Base-by-base conservation (phyloP, 1,140 invertebrate species). In the Homalodisca vitripennis region DNA sequence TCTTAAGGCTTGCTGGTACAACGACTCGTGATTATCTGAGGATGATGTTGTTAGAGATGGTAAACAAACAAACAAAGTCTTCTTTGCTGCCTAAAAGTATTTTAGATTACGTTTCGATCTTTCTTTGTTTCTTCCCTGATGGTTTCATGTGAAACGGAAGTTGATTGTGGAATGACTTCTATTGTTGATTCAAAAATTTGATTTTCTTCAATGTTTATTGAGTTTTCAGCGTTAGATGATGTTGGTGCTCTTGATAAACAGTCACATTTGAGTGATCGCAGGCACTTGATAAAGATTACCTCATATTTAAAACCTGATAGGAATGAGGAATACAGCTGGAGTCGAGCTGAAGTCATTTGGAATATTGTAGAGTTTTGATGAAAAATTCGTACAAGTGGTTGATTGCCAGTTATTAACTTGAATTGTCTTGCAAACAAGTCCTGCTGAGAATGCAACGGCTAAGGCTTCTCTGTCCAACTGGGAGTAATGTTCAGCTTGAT, bases 391-490 rank as follows among this genome's bases (percentile, higher is more conserved):
- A 41, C 53, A 14, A 86, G 70, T 3, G 82, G 82, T 63, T 80
- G 74, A 72, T 84, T 80, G 71, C 85, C 83, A 0, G 81, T 82
- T 26, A 74, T 69, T 13, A 83, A 74, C 17, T 71, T 65, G 69
- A 82, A 81, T 68, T 78, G 70, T 67, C 75, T 74, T 60, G 79
- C 84, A 74, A 75, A 82, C 3, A 85, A 55, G 68, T 79, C 84
- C 13, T 79, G 62, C 34, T 81, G 76, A 68, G 83, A 85, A 67
- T 80, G 67, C 71, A 72, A 81, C 6, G n/a, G 48, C 22, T 51
- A 22, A 10, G 6, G 3, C n/a, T n/a, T n/a, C n/a, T n/a, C n/a
- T n/a, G n/a, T n/a, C n/a, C n/a, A n/a, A n/a, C n/a, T n/a, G n/a
- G 48, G 17, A 51, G 2, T 51, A 20, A 20, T 51, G 6, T 22